These are phyloP conservation scores for Falco naumanni DNA, from an alignment of 2,797 vertebrate genomes.

Conservation along the genomic window DNA sequence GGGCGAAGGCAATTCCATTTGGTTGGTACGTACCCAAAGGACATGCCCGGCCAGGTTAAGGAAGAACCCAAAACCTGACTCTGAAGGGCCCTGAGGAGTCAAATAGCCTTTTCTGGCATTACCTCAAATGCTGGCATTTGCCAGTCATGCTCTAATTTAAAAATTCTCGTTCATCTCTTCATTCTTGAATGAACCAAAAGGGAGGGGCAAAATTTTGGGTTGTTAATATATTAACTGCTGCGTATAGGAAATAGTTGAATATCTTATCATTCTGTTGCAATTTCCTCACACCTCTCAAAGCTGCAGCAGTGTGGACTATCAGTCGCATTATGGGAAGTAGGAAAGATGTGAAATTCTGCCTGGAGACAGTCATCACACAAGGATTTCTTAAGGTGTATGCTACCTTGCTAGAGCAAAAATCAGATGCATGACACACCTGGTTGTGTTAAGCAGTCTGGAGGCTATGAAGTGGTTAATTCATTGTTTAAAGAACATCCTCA, in stretches of 20 bases:
- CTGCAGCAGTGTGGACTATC: background rate
- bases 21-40: background rate
- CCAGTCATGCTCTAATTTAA: background rate
- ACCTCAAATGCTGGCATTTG: background rate
- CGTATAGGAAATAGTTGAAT: background rate
- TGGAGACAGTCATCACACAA: background rate
- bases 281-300: background rate
- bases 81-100: background rate
- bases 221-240: background rate
- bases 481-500: background rate
- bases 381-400: background rate
- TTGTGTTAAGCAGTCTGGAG: background rate
- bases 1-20: background rate
- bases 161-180: background rate
- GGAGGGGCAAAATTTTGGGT: background rate
- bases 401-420: background rate
- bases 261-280: background rate
- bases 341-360: conserved; percentile 15
- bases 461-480: background rate
- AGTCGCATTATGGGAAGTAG: background rate
- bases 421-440: background rate
- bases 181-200: background rate
- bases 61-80: background rate
- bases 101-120: background rate
- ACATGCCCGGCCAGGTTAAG: background rate